Base-by-base conservation (phyloP, 2,888 invertebrate species). In the Epirrhoe alternata region DNA sequence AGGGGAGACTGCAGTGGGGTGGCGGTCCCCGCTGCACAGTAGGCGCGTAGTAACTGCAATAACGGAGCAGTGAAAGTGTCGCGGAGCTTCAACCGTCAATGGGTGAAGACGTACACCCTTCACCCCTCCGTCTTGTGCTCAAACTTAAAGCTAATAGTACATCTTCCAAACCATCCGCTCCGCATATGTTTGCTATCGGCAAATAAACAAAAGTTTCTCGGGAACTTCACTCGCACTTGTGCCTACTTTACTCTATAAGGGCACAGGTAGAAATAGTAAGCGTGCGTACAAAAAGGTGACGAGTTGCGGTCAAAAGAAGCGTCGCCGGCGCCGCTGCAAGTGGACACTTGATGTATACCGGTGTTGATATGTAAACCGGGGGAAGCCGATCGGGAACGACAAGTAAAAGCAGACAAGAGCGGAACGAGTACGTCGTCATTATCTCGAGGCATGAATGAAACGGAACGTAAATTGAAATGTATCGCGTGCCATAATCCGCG, bases 11-110 rank as follows among this genome's bases (percentile, higher is more conserved):
- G 92, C 92, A 91, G 80, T 86, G 87, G 92, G 91, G 89, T 86
- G 89, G 86, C 70, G 73, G 74, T 84, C 84, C 85, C 86, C 85
- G 83, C 77, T 86, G 87, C 86, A 86, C 86, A 83, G 87, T 92
- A 92, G 92, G 92, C 92, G 92, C 92, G 91, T 91, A 92, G 91
- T 92, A 88, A 88, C 90, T 91, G 92, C 92, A 92, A 91, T 92
- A 92, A 89, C 92, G 88, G 91, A 88, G 90, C 87, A 93, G 92
- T 92, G 92, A 93, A 93, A 93, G 92, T 93, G 92, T 93, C 92
- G 92, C 90, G 91, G 89, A 86, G 92, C 89, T 90, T 88, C 91
- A 91, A 91, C 92, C 92, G 92, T 93, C 92, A 93, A 93, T 93
- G 92, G 92, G 90, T 87, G 90, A 92, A 92, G 91, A 90, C 87